These are phyloP conservation scores for Lapara coniferarum DNA, from an alignment of 2,888 invertebrate genomes.

Conservation along the genomic window DNA sequence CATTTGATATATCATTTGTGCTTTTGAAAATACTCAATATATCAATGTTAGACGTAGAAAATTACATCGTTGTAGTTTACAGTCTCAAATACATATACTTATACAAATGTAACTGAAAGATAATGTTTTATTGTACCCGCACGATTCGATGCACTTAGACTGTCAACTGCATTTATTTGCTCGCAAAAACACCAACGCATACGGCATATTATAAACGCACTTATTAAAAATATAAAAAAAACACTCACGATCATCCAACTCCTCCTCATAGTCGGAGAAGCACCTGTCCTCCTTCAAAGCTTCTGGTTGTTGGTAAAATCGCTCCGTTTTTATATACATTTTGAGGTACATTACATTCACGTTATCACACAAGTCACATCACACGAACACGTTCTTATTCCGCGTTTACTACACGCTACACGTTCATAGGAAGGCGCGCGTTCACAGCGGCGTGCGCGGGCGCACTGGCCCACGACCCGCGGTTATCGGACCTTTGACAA, in stretches of 20 bases:
- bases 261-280: constrained; percentile 75
- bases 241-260: constrained; percentile 71
- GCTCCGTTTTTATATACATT: constrained; percentile 78
- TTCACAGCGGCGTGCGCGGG: constrained; percentile 60
- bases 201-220: neutral
- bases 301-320: constrained; percentile 74
- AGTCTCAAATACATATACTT: neutral
- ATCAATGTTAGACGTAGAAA: too few species aligned
- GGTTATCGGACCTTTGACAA: constrained; percentile 69
- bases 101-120: neutral
- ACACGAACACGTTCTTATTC: constrained; percentile 12
- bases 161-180: neutral
- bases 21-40: neutral
- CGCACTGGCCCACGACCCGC: constrained; percentile 69
- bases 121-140: constrained; percentile 6
- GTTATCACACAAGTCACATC: constrained; percentile 32
- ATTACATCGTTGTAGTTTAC: too few species aligned
- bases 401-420: constrained; percentile 10
- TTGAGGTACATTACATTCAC: constrained; percentile 69
- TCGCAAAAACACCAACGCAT: neutral
- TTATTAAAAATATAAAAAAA: constrained; percentile 7
- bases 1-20: neutral
- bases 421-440: constrained; percentile 56
- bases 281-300: constrained; percentile 67
- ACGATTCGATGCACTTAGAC: neutral